Percentiles rank a stretch among this genome's conserved stretches.
phyloP scores from a whole-genome alignment of 1,140 invertebrate genomes.

The Lordiphosa clarofinis region DNA sequence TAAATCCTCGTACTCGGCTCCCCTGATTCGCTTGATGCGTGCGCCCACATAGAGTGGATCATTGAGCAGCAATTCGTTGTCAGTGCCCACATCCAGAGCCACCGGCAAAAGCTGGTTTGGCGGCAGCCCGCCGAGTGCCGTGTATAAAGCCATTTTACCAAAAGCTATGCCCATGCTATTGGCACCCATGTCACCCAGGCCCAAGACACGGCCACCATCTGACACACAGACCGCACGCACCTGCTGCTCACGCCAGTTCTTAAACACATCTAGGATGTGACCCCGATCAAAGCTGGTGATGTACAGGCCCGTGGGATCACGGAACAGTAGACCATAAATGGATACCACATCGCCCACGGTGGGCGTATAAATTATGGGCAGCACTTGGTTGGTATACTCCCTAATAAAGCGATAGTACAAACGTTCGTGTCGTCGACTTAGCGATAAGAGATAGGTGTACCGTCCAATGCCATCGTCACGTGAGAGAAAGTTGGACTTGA shows the following conservation, averaged over 20 bases:
- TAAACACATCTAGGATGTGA: constrained; percentile 90
- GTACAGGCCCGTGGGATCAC: constrained; percentile 92
- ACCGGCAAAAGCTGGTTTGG: constrained; percentile 94
- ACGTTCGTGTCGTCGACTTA: constrained; percentile 93
- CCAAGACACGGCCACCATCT: constrained; percentile 96
- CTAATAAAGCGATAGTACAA: constrained; percentile 96
- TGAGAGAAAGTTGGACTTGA: constrained; percentile 86
- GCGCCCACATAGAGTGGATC: constrained; percentile 98
- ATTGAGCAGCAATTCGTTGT: constrained; percentile 89
- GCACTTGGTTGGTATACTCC: constrained; percentile 93
- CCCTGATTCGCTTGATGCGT: constrained; percentile 89
- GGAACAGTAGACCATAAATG: constrained; percentile 62
- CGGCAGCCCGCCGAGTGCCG: constrained; percentile 94
- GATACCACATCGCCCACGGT: constrained; percentile 88
- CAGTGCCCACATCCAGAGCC: constrained; percentile 95
- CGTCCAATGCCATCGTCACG: constrained; percentile 90
- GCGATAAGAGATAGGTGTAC: constrained; percentile 90
- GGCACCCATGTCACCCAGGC: constrained; percentile 95
- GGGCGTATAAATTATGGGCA: constrained; percentile 82
- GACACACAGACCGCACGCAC: constrained; percentile 96
- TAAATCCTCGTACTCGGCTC: constrained; percentile 94
- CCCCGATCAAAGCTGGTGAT: constrained; percentile 97
- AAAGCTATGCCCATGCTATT: constrained; percentile 98
- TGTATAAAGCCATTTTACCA: constrained; percentile 95
- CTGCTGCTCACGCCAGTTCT: constrained; percentile 80